These are phyloP conservation scores for Apodemus agrarius DNA, from an alignment of 2,797 vertebrate genomes.

Conservation along the genomic window DNA sequence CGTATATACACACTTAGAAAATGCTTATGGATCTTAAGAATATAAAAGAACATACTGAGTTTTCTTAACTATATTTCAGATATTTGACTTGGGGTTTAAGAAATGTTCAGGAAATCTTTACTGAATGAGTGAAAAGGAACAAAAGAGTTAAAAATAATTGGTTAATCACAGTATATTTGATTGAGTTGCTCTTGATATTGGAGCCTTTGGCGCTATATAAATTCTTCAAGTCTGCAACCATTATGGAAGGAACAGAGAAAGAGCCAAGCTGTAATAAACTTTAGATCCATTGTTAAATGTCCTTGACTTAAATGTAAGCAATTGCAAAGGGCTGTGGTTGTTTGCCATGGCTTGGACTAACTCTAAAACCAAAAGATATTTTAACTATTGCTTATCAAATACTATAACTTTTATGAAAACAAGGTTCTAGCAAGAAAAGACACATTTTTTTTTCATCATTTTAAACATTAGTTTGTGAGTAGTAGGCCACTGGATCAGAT, in stretches of 20 bases:
- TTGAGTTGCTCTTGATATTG: neutral
- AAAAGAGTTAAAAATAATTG: neutral
- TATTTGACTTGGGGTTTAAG: neutral
- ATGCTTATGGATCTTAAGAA: neutral
- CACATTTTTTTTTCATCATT: slow-evolving; percentile 6
- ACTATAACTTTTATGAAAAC: slow-evolving; percentile 38
- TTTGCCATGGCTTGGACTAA: neutral
- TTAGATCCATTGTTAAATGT: neutral
- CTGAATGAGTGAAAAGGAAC: neutral
- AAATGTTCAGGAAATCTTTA: slow-evolving; percentile 19
- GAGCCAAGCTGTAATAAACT: neutral
- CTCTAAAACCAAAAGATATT: slow-evolving; percentile 21
- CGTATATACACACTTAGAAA: neutral
- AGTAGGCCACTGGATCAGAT: slow-evolving; percentile 27
- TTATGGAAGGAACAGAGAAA: neutral
- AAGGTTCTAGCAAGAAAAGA: slow-evolving; percentile 4
- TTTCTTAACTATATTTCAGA: neutral
- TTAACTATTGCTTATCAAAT: slow-evolving; percentile 42
- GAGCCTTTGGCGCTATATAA: neutral
- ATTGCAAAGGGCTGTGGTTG: neutral
- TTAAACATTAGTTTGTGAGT: slow-evolving; percentile 29
- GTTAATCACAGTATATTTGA: neutral
- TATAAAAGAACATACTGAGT: neutral
- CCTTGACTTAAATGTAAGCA: slow-evolving; percentile 17
- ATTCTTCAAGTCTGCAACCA: neutral